Base-by-base conservation (phyloP, 2,888 invertebrate genomes). In the Adelphocoris suturalis region DNA sequence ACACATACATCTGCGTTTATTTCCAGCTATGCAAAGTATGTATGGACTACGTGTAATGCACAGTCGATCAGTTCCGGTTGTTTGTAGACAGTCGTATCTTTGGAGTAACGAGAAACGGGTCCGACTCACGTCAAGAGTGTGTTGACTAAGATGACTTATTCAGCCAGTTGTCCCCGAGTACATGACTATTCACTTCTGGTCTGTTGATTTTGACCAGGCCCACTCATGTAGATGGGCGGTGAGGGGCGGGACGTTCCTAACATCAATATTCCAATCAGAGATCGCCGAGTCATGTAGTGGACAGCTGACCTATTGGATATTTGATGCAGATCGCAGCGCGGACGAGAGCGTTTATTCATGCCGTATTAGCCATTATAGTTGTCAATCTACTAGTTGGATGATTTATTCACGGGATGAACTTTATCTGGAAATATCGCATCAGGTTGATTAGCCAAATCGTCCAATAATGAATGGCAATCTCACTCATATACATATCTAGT, bases 141-240 rank as follows among this genome's bases (percentile, higher is more conserved):
- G 57, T 57, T 57, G 57, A n/a, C 23, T 23, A 2, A 11, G 27
- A 68, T 68, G 68, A 68, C 68, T 68, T 68, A 68, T 68, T 68
- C 68, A 68, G 68, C 19, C 23, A 23, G 23, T 23, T 68, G 68
- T 68, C 68, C 68, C 2, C 23, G 11, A 19, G 27, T 68, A 68
- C 68, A 68, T 68, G 68, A 68, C 68, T 68, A 68, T 68, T 68
- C 68, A 68, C 68, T 68, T 68, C 68, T 68, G 27, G 68, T 68
- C 68, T 4, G 68, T 68, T 68, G 23, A 68, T 68, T 68, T 23
- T 68, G 68, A 23, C 68, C 68, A 68, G 68, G 23, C 23, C 68
- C 19, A 23, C 68, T 68, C 23, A 68, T 23, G 13, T 27, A 68
- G 68, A 27, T 0, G 19, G 68, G 27, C 19, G 19, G 52, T 2